Conservation (phyloP, 2,113 vertebrate genomes). For the Chaenogobius annularis region DNA sequence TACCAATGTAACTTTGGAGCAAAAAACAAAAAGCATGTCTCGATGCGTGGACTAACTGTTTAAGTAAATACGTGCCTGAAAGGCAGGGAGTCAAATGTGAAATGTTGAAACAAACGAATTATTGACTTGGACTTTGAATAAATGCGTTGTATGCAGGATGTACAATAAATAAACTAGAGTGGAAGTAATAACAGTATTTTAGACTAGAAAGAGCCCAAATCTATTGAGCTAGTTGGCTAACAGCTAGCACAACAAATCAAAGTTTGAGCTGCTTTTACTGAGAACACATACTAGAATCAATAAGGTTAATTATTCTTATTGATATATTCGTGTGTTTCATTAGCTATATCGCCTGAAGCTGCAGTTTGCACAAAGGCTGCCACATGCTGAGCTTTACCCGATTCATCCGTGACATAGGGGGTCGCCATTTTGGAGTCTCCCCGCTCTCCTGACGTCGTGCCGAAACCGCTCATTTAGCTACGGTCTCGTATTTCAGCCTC, state of each 20-base stretch:
- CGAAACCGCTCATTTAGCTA: background rate
- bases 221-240: background rate
- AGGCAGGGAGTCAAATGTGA: background rate
- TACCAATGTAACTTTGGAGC: no score
- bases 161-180: background rate
- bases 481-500: background rate
- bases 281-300: background rate
- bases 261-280: background rate
- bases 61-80: background rate
- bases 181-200: background rate
- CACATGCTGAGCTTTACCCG: constrained; percentile 81
- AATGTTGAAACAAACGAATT: no score
- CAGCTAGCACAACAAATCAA: background rate
- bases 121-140: background rate
- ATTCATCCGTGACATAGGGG: constrained; percentile 93
- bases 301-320: background rate
- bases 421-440: constrained; percentile 88
- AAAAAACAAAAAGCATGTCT: no score
- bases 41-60: no score
- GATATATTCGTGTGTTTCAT: no score
- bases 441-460: constrained; percentile 41
- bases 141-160: background rate
- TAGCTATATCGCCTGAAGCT: background rate
- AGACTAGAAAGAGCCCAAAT: background rate
- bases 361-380: constrained; percentile 8